Base-by-base conservation (phyloP, 2,888 invertebrate genomes). In the Ectemnius lituratus region DNA sequence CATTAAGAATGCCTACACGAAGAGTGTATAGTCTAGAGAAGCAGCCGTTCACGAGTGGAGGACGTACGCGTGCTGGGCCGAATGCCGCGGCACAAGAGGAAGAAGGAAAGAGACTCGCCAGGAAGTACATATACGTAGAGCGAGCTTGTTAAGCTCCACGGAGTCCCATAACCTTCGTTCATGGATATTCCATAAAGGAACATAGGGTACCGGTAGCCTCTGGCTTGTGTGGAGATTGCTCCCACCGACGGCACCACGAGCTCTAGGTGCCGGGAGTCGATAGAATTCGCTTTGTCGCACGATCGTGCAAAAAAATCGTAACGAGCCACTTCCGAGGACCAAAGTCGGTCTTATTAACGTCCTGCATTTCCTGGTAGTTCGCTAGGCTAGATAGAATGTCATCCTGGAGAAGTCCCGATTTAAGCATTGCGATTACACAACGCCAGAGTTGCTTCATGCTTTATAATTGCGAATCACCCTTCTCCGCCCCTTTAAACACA, bases 1-100 rank as follows among this genome's bases (percentile, higher is more conserved):
- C 79, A 71, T 84, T 78, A 79, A 80, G 81, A 82, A 85, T 82
- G 76, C 79, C 71, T 73, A 67, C 78, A 75, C 74, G 75, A 66
- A 16, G 18, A 62, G 62, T 58, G 47, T 57, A 52, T 69, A 69
- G 62, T 20, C 63, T 16, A 11, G 27, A 28, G 20, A 62, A 62
- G 47, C 18, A 60, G n/a, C 14, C 37, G 62, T 18, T 46, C 20
- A 45, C 27, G 20, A 4, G 14, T 27, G 52, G 71, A 77, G 58
- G 70, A 56, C 67, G 66, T 62, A 63, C 37, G 62, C 16, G 37
- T 6, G 13, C 60, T 28, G 11, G 27, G 20, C 47, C 18, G n/a
- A 46, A 11, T 47, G 20, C 11, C 47, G 16, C 20, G 1, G 20
- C n/a, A 6, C n/a, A 8, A n/a, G 52, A 13, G 27, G 11, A 8